These are phyloP conservation scores for Pseudopleuronectes americanus DNA, from an alignment of 2,797 vertebrate genomes.

Conservation along the genomic window DNA sequence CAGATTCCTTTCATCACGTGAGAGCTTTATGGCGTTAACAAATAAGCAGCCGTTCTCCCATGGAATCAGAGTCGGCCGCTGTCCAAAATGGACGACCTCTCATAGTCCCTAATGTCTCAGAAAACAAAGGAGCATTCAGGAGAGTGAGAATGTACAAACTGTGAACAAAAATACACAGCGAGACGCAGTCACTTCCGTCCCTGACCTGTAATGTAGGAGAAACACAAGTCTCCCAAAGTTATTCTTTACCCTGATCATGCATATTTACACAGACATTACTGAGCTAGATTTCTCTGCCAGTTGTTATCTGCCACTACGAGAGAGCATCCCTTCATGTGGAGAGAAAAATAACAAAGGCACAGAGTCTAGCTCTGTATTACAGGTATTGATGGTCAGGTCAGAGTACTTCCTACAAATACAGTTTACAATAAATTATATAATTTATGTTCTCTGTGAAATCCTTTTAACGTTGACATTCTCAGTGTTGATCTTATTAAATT, in stretches of 20 bases:
- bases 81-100: slow-evolving; percentile 60
- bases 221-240: slow-evolving; percentile 19
- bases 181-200: slow-evolving; percentile 39
- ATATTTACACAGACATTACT: slow-evolving; percentile 29
- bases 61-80: slow-evolving; percentile 66
- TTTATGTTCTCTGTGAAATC: neutral
- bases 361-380: no score
- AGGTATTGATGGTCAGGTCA: no score
- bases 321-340: slow-evolving; percentile 22
- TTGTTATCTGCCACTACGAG: slow-evolving; percentile 29
- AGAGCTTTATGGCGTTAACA: slow-evolving; percentile 73
- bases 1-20: slow-evolving; percentile 74
- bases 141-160: slow-evolving; percentile 59
- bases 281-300: slow-evolving; percentile 12
- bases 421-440: no score
- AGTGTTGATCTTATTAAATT: slow-evolving; percentile 14
- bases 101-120: slow-evolving; percentile 59
- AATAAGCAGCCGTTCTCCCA: slow-evolving; percentile 80
- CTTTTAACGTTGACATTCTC: neutral
- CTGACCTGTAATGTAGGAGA: slow-evolving; percentile 25
- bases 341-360: slow-evolving; percentile 13
- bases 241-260: slow-evolving; percentile 1
- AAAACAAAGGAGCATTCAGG: slow-evolving; percentile 75
- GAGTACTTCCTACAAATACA: no score
- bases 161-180: slow-evolving; percentile 50